phyloP scores from a whole-genome alignment of 2,797 vertebrate species.

The Cirrhinus mrigala region DNA sequence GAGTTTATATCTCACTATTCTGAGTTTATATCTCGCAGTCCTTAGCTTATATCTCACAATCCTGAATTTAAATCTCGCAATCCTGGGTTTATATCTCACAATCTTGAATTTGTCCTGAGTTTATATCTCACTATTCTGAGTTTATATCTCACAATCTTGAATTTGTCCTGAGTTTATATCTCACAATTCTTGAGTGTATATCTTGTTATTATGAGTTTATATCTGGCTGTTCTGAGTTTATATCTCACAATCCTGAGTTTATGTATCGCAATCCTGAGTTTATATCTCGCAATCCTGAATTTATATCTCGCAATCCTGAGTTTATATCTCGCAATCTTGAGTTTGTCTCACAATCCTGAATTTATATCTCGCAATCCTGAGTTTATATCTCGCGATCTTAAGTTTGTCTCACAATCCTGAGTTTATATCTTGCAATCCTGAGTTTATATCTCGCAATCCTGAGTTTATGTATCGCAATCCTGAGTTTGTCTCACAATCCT shows the following conservation, averaged over 20 bases:
- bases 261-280: too few species aligned
- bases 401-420: too few species aligned
- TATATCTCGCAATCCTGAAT: too few species aligned
- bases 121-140: too few species aligned
- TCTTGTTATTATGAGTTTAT: neutral
- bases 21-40: neutral
- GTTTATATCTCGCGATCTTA: too few species aligned
- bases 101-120: neutral
- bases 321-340: neutral
- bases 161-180: neutral
- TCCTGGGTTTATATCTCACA: neutral
- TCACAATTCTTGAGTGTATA: neutral
- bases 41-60: too few species aligned
- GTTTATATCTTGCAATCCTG: neutral
- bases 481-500: too few species aligned
- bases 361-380: too few species aligned
- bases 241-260: neutral
- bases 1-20: neutral
- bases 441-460: neutral
- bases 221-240: neutral
- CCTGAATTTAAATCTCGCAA: neutral
- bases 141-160: neutral
- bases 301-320: too few species aligned
- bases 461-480: too few species aligned
- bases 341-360: neutral